phyloP scores from a whole-genome alignment of 1,140 invertebrate species.

The Euwallacea similis region DNA sequence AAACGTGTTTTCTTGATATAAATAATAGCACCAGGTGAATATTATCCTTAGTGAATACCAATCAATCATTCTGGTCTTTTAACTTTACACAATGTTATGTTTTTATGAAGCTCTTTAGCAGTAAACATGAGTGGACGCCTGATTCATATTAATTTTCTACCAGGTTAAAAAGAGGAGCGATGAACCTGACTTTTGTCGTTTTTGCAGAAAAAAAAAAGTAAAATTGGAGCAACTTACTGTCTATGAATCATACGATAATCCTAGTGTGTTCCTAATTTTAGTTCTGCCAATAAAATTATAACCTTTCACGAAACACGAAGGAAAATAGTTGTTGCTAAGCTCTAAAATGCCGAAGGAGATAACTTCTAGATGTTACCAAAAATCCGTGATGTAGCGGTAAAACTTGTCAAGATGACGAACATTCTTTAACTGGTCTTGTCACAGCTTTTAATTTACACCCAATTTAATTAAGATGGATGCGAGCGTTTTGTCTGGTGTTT shows the following conservation, averaged over 20 bases:
- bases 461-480: constrained; percentile 36
- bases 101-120: constrained; percentile 35
- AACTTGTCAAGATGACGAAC: constrained; percentile 33
- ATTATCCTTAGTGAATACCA: constrained; percentile 27
- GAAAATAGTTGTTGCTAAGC: no score
- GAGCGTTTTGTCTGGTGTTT: constrained; percentile 26
- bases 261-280: no score
- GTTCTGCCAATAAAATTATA: no score
- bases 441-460: constrained; percentile 35
- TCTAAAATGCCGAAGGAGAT: no score
- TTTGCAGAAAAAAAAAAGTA: no score
- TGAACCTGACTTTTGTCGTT: background rate
- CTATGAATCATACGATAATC: no score
- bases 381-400: constrained; percentile 26
- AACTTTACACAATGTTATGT: constrained; percentile 25
- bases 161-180: background rate
- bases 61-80: constrained; percentile 25
- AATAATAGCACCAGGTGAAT: constrained; percentile 20
- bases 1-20: constrained; percentile 17
- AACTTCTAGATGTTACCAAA: no score
- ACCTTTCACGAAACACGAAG: no score
- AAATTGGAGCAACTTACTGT: no score
- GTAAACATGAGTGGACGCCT: constrained; percentile 24
- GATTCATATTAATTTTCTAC: constrained; percentile 20
- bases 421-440: constrained; percentile 30